These are phyloP conservation scores for Hydractinia echinata DNA, from an alignment of 30 jellyfish, hydroid and myxozoan species.

Conservation along the genomic window DNA sequence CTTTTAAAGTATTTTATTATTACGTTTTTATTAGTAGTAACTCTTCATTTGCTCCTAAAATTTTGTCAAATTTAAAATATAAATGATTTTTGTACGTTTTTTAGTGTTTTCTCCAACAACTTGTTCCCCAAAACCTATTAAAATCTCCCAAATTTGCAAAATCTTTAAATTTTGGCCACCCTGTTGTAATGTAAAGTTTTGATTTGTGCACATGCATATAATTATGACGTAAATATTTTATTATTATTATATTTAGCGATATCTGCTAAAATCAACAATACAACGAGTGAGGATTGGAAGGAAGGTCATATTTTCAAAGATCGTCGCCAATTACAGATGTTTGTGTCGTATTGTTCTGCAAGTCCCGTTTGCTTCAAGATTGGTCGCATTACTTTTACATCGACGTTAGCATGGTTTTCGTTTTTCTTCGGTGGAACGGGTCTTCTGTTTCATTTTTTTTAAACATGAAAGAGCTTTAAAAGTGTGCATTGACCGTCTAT, in stretches of 20 bases:
- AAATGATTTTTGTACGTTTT: no score
- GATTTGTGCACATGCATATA: no score
- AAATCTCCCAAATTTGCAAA: no score
- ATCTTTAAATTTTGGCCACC: no score
- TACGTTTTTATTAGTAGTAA: no score
- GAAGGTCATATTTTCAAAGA: constrained; percentile 58
- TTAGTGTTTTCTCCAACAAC: no score
- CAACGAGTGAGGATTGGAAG: constrained; percentile 51
- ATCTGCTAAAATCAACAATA: constrained; percentile 53
- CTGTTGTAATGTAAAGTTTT: no score
- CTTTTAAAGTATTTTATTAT: no score
- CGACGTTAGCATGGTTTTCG: constrained; percentile 82
- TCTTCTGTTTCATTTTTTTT: constrained; percentile 50
- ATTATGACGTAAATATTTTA: not conserved
- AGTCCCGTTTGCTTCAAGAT: constrained; percentile 67
- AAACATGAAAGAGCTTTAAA: not conserved
- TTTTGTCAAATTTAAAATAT: no score
- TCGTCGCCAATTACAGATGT: constrained; percentile 53
- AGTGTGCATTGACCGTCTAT: no score
- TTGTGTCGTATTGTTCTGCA: constrained; percentile 59
- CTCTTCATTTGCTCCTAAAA: no score
- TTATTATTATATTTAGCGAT: constrained; percentile 33
- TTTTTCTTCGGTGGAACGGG: constrained; percentile 70
- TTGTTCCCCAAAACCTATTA: no score
- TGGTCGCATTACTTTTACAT: constrained; percentile 71